Evolutionary conservation across 2,113 vertebrate genomes (phyloP).

Genomic region (Paramisgurnus dabryanus): DNA sequence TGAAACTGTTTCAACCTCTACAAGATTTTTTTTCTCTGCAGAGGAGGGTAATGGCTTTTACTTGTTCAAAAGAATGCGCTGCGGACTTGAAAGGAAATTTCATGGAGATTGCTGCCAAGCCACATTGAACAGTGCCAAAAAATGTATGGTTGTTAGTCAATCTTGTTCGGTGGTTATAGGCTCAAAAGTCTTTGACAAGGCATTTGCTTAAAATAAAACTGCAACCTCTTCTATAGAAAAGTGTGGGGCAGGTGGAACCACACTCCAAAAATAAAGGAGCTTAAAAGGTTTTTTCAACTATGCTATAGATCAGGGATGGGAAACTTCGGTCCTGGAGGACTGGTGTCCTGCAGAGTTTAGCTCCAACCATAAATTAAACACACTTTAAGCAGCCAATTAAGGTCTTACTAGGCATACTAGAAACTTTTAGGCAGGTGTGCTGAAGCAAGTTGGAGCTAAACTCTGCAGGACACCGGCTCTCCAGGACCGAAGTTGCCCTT

Average conservation of each 20-base stretch:
- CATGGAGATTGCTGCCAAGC: slow-evolving; percentile 32
- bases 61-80: slow-evolving; percentile 14
- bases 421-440: too few species aligned
- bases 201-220: neutral
- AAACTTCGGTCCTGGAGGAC: too few species aligned
- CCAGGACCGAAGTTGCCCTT: too few species aligned
- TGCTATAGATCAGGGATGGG: too few species aligned
- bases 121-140: slow-evolving; percentile 6
- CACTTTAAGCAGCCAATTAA: too few species aligned
- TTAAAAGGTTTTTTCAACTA: slow-evolving; percentile 7
- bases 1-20: slow-evolving; percentile 2
- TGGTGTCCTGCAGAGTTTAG: too few species aligned
- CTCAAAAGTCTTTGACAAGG: slow-evolving; percentile 12
- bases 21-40: neutral
- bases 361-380: too few species aligned
- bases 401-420: too few species aligned
- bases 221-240: neutral
- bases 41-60: slow-evolving; percentile 26
- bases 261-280: neutral
- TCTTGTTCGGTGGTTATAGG: slow-evolving; percentile 9
- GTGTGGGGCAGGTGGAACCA: neutral
- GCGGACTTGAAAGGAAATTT: slow-evolving; percentile 49
- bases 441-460: too few species aligned
- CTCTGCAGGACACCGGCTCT: too few species aligned
- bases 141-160: neutral